Evolutionary conservation across 23 tunicate species (phyloP).

Genomic region (Diplosoma virens): DNA sequence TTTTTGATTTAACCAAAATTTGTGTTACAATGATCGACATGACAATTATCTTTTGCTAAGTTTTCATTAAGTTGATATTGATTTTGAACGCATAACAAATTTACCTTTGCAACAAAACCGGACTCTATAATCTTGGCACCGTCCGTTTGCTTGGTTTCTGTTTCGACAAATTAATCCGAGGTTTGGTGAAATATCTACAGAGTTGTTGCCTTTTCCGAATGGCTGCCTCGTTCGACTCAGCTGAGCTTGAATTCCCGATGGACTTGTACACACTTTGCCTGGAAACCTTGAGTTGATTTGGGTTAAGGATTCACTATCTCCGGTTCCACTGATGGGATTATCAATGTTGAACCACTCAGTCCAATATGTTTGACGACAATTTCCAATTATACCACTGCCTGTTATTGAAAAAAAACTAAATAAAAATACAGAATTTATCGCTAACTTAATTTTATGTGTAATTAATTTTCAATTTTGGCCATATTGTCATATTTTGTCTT

Average conservation of each 20-base stretch:
- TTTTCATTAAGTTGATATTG: too few relatives aligned
- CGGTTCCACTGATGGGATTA: constrained; percentile 15
- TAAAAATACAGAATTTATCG: too few relatives aligned
- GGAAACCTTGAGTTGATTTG: not conserved
- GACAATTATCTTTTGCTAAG: too few relatives aligned
- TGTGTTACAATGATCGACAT: too few relatives aligned
- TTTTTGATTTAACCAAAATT: too few relatives aligned
- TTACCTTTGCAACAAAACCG: constrained; percentile 67
- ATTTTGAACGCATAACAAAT: too few relatives aligned
- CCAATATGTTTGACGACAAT: constrained; percentile 30
- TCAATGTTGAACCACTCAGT: constrained; percentile 50
- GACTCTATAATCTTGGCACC: constrained; percentile 55
- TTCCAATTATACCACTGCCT: constrained; percentile 22
- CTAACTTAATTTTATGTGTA: too few relatives aligned
- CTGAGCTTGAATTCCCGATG: constrained; percentile 47
- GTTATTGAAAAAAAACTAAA: too few relatives aligned
- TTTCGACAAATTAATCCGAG: constrained; percentile 50
- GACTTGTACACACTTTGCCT: constrained; percentile 25
- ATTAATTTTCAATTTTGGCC: too few relatives aligned
- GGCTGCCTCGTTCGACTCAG: constrained; percentile 17
- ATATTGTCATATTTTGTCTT: too few relatives aligned
- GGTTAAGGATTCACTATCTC: constrained; percentile 39
- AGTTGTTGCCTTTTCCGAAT: constrained; percentile 26
- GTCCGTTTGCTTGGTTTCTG: constrained; percentile 19
- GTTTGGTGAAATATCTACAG: constrained; percentile 9